Evolutionary conservation across 1,140 invertebrate species (phyloP).

Genomic region (Brachionus calyciflorus): DNA sequence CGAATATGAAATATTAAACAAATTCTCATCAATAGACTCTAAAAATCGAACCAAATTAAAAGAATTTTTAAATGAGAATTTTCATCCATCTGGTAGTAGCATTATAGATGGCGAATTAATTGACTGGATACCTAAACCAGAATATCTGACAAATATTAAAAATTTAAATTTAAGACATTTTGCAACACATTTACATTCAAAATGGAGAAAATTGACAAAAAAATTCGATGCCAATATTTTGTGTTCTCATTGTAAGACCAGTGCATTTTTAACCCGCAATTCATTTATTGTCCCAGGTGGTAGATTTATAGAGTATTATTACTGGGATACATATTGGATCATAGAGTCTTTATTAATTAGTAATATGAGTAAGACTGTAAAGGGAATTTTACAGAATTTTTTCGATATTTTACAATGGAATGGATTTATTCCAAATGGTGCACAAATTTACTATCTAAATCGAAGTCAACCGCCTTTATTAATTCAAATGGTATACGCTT

Average conservation of each 20-base stretch:
- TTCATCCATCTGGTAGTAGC: slow-evolving; percentile 13
- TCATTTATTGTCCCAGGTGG: slow-evolving; percentile 79
- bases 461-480: slow-evolving; percentile 82
- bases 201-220: slow-evolving; percentile 19
- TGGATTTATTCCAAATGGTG: slow-evolving; percentile 84
- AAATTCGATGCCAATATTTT: slow-evolving; percentile 14
- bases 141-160: not conserved
- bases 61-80: slow-evolving; percentile 5
- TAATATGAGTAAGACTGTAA: slow-evolving; percentile 75
- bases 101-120: not conserved
- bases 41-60: not conserved
- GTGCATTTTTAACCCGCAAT: not conserved
- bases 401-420: slow-evolving; percentile 50
- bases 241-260: not conserved
- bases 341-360: slow-evolving; percentile 76
- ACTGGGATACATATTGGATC: slow-evolving; percentile 94
- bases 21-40: not conserved
- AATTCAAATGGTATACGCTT: slow-evolving; percentile 68
- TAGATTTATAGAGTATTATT: slow-evolving; percentile 79
- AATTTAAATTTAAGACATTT: not conserved
- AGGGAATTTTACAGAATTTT: slow-evolving; percentile 67
- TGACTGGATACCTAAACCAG: not conserved
- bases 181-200: not conserved
- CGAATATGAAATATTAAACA: not conserved
- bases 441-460: slow-evolving; percentile 77